Base-by-base conservation (phyloP, 2,113 vertebrate species). In the Noturus placidus region DNA sequence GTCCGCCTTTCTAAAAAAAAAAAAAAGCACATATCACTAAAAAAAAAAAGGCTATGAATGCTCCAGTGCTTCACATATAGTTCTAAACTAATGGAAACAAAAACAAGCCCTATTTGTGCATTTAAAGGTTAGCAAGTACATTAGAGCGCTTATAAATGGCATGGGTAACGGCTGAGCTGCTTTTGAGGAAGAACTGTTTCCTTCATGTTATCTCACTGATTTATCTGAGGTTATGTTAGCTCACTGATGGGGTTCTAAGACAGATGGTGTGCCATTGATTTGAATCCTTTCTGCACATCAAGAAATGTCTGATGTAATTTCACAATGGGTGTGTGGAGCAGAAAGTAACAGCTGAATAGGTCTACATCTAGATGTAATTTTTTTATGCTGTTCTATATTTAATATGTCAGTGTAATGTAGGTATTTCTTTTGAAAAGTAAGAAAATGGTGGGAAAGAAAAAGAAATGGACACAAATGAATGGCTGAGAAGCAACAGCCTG, bases 101-200 rank as follows among this genome's bases (percentile, higher is more conserved):
- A 88, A 89, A 89, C 85, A 89, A 76, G 88, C 88, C 87, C 90
- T 90, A 85, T 87, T 88, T 88, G 88, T 90, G 87, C 80, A 87
- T 84, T 90, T 90, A 87, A 89, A 90, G 86, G 82, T 88, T 87
- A 84, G 84, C 56, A 27, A 57, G n/a, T 85, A 85, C 78, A 76
- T 85, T 63, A 38, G 61, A 87, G 83, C 54, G 30, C 83, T 86
- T 84, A 87, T 87, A 90, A 89, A 87, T 87, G 86, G 80, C 76
- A 87, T 76, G 25, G n/a, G n/a, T 65, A 74, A 82, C 30, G 74
- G 63, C 92, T 91, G 87, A 91, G 88, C 74, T 61, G 88, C 87
- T 82, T 76, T 94, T 90, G 93, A 94, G 94, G 94, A 95, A 95
- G 94, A 92, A 90, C 89, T 88, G 91, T 93, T 95, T 95, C 93